Conservation (phyloP, 2,113 vertebrate species). For the Athene noctua region DNA sequence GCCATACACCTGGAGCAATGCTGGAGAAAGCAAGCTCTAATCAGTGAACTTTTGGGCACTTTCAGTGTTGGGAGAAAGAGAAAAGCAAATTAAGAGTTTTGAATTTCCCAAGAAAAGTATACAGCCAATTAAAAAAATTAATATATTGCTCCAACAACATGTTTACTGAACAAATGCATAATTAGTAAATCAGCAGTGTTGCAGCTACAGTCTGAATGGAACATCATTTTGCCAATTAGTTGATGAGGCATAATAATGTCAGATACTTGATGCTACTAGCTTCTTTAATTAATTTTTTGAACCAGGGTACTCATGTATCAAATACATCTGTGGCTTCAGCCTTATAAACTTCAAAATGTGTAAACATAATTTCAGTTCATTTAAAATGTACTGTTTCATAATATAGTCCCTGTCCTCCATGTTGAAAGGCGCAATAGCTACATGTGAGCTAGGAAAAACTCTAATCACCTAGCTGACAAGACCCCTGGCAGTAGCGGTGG, state of each 20-base stretch:
- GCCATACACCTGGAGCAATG: background rate
- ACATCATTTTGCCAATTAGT: conserved; percentile 76
- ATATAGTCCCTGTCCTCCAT: background rate
- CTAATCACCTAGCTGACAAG: background rate
- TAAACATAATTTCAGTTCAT: conserved; percentile 45
- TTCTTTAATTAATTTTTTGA: conserved; percentile 76
- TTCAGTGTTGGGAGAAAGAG: background rate
- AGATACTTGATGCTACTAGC: conserved; percentile 65
- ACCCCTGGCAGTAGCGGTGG: background rate
- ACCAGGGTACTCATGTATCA: conserved; percentile 59
- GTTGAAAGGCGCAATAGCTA: background rate
- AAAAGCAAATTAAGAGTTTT: background rate
- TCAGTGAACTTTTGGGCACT: background rate
- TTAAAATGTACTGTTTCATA: background rate
- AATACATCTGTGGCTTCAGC: conserved; percentile 56
- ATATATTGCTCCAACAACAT: conserved; percentile 62
- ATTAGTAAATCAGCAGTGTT: conserved; percentile 73
- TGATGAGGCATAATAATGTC: conserved; percentile 77
- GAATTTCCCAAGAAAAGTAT: conserved; percentile 22
- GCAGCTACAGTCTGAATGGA: conserved; percentile 67
- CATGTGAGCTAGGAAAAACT: background rate
- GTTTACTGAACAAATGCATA: conserved; percentile 73
- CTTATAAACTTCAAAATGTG: conserved; percentile 18
- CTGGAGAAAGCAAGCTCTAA: background rate
- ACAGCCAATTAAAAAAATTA: conserved; percentile 59